Percentiles rank a stretch among this genome's conserved stretches.
Evolutionary conservation across 2,888 invertebrate genomes (phyloP).

Genomic region (Pachymerium ferrugineum): DNA sequence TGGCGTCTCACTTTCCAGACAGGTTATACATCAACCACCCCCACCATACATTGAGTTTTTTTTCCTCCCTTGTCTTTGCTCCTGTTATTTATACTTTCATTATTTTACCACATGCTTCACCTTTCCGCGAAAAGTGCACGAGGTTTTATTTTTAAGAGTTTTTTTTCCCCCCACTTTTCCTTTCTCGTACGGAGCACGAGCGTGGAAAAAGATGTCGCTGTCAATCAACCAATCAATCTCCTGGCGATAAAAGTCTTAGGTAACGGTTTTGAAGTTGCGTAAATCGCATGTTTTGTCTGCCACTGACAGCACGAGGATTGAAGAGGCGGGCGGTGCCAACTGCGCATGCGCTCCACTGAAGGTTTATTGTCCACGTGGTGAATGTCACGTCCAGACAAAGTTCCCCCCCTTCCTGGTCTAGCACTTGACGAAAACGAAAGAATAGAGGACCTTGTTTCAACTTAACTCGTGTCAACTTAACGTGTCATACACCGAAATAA

Average conservation of each 20-base stretch:
- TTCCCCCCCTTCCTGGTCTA: background rate
- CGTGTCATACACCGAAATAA: too few species aligned
- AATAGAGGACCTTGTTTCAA: conserved; percentile 1
- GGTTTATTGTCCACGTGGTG: conserved; percentile 27
- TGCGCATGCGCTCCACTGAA: conserved; percentile 12
- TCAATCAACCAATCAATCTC: conserved; percentile 19
- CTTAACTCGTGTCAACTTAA: background rate
- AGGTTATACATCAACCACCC: conserved; percentile 21
- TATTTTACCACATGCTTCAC: conserved; percentile 27
- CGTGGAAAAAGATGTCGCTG: conserved; percentile 10
- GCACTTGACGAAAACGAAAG: conserved; percentile 8
- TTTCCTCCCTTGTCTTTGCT: background rate
- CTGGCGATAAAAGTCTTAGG: conserved; percentile 13
- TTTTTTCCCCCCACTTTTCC: background rate
- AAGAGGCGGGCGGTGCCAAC: background rate
- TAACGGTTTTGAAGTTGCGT: conserved; percentile 26
- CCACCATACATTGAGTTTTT: background rate
- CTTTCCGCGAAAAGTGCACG: background rate
- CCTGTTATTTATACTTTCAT: conserved; percentile 21
- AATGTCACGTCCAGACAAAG: conserved; percentile 11
- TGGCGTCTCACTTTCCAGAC: conserved; percentile 12
- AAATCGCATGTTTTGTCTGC: conserved; percentile 31
- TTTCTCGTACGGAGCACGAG: background rate
- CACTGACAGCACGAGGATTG: conserved; percentile 28
- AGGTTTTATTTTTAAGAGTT: background rate